These are phyloP conservation scores for Enteromius treurensis DNA, from an alignment of 2,797 vertebrate species.

Conservation along the genomic window DNA sequence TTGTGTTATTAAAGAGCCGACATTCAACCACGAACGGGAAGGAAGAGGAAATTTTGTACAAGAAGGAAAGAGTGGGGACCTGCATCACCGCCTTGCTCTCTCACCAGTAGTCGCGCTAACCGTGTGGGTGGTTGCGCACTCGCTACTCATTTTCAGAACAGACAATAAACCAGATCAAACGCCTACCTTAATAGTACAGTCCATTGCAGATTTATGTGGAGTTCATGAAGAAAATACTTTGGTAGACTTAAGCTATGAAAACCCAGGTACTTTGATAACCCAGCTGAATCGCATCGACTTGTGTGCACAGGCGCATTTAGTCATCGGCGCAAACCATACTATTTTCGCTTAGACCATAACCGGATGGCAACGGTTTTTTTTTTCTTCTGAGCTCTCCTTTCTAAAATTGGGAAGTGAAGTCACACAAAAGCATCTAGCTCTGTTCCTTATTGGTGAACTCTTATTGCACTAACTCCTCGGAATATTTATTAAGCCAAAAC, in stretches of 20 bases:
- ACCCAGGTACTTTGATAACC: conserved; percentile 61
- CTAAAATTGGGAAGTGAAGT: conserved; percentile 89
- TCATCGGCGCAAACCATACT: conserved; percentile 79
- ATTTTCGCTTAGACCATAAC: conserved; percentile 77
- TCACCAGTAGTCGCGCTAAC: conserved; percentile 70
- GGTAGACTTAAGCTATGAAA: conserved; percentile 45
- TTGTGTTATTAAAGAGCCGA: conserved; percentile 88
- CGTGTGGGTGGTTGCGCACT: conserved; percentile 74
- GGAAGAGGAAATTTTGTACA: conserved; percentile 91
- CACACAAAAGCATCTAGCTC: conserved; percentile 69
- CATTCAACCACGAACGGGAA: conserved; percentile 92
- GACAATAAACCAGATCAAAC: conserved; percentile 57
- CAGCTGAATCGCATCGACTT: conserved; percentile 68
- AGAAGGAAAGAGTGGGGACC: conserved; percentile 91
- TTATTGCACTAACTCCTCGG: conserved; percentile 38
- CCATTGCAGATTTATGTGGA: conserved; percentile 77
- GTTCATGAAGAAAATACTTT: conserved; percentile 75
- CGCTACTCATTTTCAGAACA: conserved; percentile 61
- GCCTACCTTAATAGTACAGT: conserved; percentile 88
- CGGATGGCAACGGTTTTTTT: conserved; percentile 78
- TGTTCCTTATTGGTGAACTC: conserved; percentile 75
- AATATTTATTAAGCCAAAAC: conserved; percentile 18
- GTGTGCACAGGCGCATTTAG: conserved; percentile 72
- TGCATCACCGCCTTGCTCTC: conserved; percentile 80
- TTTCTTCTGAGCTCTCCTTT: conserved; percentile 64